These are phyloP conservation scores for Bufo bufo DNA, from an alignment of 2,113 vertebrate genomes.

Conservation along the genomic window DNA sequence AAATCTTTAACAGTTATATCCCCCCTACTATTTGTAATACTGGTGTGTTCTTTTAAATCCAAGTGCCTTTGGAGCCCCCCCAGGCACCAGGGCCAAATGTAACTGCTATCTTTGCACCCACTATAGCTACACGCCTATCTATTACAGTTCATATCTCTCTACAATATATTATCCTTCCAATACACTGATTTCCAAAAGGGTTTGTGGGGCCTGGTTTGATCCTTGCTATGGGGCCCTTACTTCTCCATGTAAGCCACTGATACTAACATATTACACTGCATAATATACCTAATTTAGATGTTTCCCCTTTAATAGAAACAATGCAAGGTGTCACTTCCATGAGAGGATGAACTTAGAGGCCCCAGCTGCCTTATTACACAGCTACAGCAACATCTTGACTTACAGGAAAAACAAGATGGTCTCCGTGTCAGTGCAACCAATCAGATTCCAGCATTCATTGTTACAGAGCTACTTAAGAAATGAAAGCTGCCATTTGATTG, in stretches of 20 bases:
- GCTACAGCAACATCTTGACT: background rate
- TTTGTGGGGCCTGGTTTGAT: background rate
- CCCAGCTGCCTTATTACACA: slow-evolving; percentile 1
- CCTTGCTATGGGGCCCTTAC: too few relatives aligned
- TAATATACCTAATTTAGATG: background rate
- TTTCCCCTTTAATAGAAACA: background rate
- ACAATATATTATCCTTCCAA: too few relatives aligned
- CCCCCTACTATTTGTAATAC: background rate
- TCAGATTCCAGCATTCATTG: background rate
- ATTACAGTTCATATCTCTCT: too few relatives aligned
- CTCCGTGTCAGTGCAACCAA: background rate
- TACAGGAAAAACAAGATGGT: background rate
- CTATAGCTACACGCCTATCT: too few relatives aligned
- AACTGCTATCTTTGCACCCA: too few relatives aligned
- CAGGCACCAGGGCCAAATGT: too few relatives aligned
- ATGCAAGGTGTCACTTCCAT: background rate
- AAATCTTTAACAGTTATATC: background rate
- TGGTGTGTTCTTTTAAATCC: background rate
- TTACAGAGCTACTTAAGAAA: background rate
- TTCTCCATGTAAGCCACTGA: too few relatives aligned
- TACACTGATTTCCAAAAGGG: background rate
- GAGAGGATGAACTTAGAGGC: background rate
- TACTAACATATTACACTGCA: background rate
- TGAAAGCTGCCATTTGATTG: background rate
- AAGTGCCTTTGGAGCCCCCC: too few relatives aligned